These are phyloP conservation scores for Hemiprocne comata DNA, from an alignment of 2,113 vertebrate genomes.

Conservation along the genomic window DNA sequence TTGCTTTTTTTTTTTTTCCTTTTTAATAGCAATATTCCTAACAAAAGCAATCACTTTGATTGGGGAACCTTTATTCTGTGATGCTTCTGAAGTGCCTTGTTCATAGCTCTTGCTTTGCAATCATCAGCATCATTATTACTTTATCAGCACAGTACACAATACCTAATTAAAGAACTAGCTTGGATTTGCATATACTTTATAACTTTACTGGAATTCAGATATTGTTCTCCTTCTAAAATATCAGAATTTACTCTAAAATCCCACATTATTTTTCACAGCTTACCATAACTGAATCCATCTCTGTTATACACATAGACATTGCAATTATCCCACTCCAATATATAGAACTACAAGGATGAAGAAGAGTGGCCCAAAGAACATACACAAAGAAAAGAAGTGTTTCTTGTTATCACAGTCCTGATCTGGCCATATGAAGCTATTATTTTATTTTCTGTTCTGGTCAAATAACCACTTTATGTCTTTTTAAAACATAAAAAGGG, in stretches of 20 bases:
- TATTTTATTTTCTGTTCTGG: neutral
- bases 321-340: neutral
- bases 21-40: neutral
- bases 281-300: neutral
- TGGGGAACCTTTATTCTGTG: neutral
- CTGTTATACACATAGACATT: neutral
- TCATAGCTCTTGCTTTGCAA: neutral
- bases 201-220: neutral
- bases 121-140: neutral
- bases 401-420: neutral
- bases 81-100: neutral
- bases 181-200: neutral
- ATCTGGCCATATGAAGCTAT: neutral
- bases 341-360: neutral
- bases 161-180: neutral
- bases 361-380: neutral
- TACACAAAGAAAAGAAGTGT: neutral
- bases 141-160: neutral
- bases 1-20: neutral
- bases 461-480: neutral
- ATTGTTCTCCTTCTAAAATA: neutral
- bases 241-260: neutral
- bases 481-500: neutral
- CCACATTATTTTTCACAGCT: neutral
- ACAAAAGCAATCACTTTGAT: neutral